These are phyloP conservation scores for Drosophila watanabei DNA, from an alignment of 1,140 invertebrate genomes.

Conservation along the genomic window DNA sequence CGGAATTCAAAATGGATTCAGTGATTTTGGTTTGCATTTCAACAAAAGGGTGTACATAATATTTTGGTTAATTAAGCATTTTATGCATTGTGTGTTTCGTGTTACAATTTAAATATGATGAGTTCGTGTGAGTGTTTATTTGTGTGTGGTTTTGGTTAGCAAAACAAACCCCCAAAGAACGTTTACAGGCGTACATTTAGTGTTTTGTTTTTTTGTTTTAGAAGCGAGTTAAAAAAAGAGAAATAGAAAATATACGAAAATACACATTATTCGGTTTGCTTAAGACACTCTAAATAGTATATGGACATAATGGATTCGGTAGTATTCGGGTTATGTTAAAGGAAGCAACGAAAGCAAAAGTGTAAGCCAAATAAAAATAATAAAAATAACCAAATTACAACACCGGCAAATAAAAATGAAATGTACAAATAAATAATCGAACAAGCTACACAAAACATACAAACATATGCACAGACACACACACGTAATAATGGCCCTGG, in stretches of 20 bases:
- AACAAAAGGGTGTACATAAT: slow-evolving; percentile 23
- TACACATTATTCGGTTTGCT: slow-evolving; percentile 80
- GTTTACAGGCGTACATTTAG: slow-evolving; percentile 76
- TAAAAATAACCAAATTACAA: slow-evolving; percentile 46
- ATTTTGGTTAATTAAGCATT: slow-evolving; percentile 66
- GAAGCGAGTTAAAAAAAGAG: slow-evolving; percentile 83
- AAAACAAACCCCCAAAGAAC: slow-evolving; percentile 80
- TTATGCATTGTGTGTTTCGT: slow-evolving; percentile 38
- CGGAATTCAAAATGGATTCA: slow-evolving; percentile 13
- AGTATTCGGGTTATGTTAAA: slow-evolving; percentile 57
- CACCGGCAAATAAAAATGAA: slow-evolving; percentile 49
- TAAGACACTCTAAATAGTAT: slow-evolving; percentile 54
- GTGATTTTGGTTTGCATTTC: slow-evolving; percentile 32
- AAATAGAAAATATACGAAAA: slow-evolving; percentile 83
- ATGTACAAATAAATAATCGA: slow-evolving; percentile 40
- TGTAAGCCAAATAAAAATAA: slow-evolving; percentile 36
- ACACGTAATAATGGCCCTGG: slow-evolving; percentile 31
- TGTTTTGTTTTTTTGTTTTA: slow-evolving; percentile 54
- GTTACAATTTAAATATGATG: slow-evolving; percentile 60
- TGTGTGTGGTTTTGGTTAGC: slow-evolving; percentile 58
- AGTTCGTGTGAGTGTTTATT: slow-evolving; percentile 36
- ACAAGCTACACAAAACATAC: slow-evolving; percentile 15
- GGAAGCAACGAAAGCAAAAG: slow-evolving; percentile 49
- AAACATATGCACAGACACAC: slow-evolving; percentile 22
- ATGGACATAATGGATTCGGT: slow-evolving; percentile 51